Evolutionary conservation across 1,140 invertebrate genomes (phyloP).

Genomic region (Aricia agestis): DNA sequence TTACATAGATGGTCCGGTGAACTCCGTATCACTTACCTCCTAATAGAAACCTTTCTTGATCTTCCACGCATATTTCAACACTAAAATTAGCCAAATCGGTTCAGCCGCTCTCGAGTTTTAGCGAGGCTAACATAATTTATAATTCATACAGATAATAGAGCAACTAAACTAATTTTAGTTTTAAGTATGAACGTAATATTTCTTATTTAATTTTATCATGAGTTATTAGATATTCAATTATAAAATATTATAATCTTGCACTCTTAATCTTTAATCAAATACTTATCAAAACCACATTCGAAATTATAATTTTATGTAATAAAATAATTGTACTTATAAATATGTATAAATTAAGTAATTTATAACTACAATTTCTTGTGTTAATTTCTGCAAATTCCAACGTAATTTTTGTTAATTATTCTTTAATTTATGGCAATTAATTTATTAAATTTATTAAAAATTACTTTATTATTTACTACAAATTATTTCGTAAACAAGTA

Average conservation of each 20-base stretch:
- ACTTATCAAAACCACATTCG: neutral
- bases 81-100: too few relatives aligned
- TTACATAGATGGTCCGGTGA: too few relatives aligned
- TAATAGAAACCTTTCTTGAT: too few relatives aligned
- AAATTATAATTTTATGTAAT: neutral
- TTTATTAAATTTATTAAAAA: neutral
- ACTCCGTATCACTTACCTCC: too few relatives aligned
- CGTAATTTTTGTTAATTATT: constrained; percentile 1
- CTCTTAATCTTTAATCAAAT: neutral
- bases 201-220: neutral
- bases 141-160: too few relatives aligned
- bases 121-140: too few relatives aligned
- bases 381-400: constrained; percentile 3
- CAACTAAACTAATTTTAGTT: too few relatives aligned
- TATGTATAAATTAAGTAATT: neutral
- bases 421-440: constrained; percentile 5
- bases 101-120: too few relatives aligned
- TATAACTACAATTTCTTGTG: neutral
- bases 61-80: too few relatives aligned
- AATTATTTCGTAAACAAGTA: too few relatives aligned
- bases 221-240: neutral
- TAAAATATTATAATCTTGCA: neutral
- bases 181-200: too few relatives aligned
- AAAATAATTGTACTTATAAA: neutral
- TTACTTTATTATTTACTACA: neutral